Conservation (phyloP, 2,888 invertebrate genomes). For the Barypeithes pellucidus region DNA sequence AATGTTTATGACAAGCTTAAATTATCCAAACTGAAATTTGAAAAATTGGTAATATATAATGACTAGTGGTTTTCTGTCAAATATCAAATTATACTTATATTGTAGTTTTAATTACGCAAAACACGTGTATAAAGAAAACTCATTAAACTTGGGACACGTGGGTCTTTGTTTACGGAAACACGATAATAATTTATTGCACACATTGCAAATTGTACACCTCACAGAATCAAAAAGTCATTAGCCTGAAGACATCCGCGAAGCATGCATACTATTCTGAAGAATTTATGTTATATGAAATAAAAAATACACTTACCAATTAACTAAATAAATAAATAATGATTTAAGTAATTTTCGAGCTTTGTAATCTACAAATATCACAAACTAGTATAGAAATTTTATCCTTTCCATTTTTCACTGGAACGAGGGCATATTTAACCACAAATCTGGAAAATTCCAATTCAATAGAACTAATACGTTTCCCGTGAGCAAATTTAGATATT, state of each 20-base stretch:
- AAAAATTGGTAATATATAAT: not conserved
- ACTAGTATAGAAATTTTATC: slow-evolving; percentile 48
- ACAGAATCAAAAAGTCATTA: slow-evolving; percentile 34
- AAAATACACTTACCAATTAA: slow-evolving; percentile 42
- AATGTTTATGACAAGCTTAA: not conserved
- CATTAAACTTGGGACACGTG: slow-evolving; percentile 20
- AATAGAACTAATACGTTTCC: not conserved
- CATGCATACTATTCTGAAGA: slow-evolving; percentile 12
- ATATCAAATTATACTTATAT: slow-evolving; percentile 21
- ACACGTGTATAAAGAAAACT: slow-evolving; percentile 29
- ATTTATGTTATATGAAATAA: slow-evolving; percentile 2
- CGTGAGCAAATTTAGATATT: slow-evolving; percentile 3
- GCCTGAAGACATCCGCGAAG: slow-evolving; percentile 14
- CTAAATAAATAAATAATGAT: slow-evolving; percentile 33
- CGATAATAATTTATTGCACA: not conserved
- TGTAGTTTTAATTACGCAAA: not conserved
- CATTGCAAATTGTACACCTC: not conserved
- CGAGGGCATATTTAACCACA: slow-evolving; percentile 30
- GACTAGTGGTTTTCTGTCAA: slow-evolving; percentile 27
- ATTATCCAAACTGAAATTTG: not conserved
- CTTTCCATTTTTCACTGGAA: slow-evolving; percentile 48
- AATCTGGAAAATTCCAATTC: not conserved
- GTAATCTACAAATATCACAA: slow-evolving; percentile 46
- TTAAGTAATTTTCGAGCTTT: slow-evolving; percentile 15
- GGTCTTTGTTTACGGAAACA: slow-evolving; percentile 28